phyloP scores from a whole-genome alignment of 2,888 invertebrate species.

The Koerneria pararmatus region DNA sequence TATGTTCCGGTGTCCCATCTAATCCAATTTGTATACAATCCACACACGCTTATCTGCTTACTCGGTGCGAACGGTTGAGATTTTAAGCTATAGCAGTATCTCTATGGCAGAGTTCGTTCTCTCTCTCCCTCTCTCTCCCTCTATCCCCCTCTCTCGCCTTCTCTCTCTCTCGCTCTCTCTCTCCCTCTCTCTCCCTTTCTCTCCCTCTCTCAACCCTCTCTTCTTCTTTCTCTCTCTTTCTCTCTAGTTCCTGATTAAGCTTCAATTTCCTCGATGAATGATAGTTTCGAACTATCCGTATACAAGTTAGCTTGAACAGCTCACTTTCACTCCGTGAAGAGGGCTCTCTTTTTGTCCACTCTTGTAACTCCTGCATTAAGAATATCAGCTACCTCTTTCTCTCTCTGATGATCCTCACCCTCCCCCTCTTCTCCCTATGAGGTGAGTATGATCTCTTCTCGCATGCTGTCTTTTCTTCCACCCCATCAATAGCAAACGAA shows the following conservation, averaged over 20 bases:
- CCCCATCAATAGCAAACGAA: constrained; percentile 10
- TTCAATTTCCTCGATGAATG: too few relatives aligned
- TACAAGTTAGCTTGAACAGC: too few relatives aligned
- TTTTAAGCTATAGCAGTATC: too few relatives aligned
- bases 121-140: neutral
- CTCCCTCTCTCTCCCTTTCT: neutral
- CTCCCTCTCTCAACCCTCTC: constrained; percentile 14
- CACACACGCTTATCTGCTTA: too few relatives aligned
- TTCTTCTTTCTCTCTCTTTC: constrained; percentile 18
- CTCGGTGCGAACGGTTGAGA: too few relatives aligned
- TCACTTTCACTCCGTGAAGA: constrained; percentile 4
- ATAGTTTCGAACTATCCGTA: too few relatives aligned
- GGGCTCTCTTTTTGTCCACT: constrained; percentile 3
- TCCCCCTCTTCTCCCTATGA: neutral
- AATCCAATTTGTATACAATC: too few relatives aligned
- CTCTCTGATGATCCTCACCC: neutral
- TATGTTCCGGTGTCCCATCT: too few relatives aligned
- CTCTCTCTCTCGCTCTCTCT: constrained; percentile 10
- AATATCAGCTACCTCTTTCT: constrained; percentile 1
- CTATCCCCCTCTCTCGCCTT: neutral
- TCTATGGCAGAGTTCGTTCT: too few relatives aligned
- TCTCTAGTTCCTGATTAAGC: too few relatives aligned
- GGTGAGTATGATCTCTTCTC: neutral
- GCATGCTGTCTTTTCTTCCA: neutral
- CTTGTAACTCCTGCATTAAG: constrained; percentile 10